Conservation (phyloP, 2,888 invertebrate species). For the Cheilosia scutellata region DNA sequence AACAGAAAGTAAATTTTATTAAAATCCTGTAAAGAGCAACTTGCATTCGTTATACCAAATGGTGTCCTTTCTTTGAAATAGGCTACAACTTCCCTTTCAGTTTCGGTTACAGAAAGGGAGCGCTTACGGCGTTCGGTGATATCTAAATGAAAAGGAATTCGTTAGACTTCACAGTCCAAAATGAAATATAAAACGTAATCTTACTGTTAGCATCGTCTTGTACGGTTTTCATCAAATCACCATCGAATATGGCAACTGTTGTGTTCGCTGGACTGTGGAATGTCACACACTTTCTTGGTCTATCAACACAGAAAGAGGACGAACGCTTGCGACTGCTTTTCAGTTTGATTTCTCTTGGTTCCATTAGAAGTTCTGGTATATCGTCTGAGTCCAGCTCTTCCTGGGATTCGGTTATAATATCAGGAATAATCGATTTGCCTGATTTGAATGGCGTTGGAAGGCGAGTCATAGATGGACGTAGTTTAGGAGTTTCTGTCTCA, state of each 20-base stretch:
- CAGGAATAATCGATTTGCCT: slow-evolving; percentile 33
- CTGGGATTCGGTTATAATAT: slow-evolving; percentile 34
- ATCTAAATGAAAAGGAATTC: slow-evolving; percentile 76
- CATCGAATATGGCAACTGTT: slow-evolving; percentile 77
- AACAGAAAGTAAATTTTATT: not conserved
- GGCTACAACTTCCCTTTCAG: slow-evolving; percentile 68
- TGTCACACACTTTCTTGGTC: slow-evolving; percentile 77
- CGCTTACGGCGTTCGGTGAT: slow-evolving; percentile 81
- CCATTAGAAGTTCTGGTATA: slow-evolving; percentile 40
- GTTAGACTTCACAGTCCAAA: not conserved
- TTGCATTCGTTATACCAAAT: slow-evolving; percentile 74
- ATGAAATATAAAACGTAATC: not conserved
- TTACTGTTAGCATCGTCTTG: slow-evolving; percentile 41
- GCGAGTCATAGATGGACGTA: slow-evolving; percentile 67
- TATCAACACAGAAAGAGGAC: slow-evolving; percentile 77
- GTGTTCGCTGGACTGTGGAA: slow-evolving; percentile 80
- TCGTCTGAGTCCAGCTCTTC: slow-evolving; percentile 13
- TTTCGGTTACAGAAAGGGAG: slow-evolving; percentile 80
- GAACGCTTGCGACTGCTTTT: slow-evolving; percentile 80
- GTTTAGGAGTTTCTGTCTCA: slow-evolving; percentile 20
- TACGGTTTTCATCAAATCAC: slow-evolving; percentile 73
- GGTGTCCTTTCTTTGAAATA: slow-evolving; percentile 53
- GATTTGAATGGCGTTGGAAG: slow-evolving; percentile 79
- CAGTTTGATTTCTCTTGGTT: slow-evolving; percentile 67
- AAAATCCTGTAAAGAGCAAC: not conserved